Conservation (phyloP, 2,113 vertebrate species). For the Tapirus terrestris region DNA sequence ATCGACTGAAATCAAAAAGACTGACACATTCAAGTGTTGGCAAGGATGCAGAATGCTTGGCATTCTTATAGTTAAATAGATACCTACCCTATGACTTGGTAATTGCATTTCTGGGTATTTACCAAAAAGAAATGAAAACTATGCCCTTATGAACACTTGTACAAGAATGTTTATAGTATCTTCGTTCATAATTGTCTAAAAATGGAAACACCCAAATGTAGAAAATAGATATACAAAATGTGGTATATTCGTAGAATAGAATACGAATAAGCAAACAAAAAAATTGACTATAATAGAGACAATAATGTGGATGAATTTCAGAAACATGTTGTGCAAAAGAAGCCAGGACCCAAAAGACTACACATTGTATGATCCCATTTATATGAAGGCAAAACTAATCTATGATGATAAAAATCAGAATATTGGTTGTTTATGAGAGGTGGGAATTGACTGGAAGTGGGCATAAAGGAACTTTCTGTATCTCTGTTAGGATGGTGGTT, state of each 20-base stretch:
- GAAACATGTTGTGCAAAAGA: background rate
- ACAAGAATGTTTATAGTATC: background rate
- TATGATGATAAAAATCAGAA: background rate
- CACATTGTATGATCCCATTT: background rate
- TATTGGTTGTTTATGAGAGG: background rate
- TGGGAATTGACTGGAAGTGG: background rate
- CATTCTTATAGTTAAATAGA: background rate
- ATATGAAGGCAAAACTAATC: slow-evolving; percentile 9
- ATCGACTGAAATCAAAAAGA: slow-evolving; percentile 12
- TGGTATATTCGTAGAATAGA: background rate
- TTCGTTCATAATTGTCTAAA: slow-evolving; percentile 47
- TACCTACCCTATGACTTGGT: background rate
- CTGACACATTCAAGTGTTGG: background rate
- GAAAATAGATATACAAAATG: background rate
- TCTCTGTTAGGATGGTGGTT: background rate
- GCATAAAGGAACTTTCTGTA: background rate
- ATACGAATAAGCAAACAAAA: background rate
- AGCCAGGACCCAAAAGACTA: background rate
- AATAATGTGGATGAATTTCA: background rate
- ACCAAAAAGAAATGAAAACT: slow-evolving; percentile 16
- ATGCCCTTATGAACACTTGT: background rate
- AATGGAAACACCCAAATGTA: background rate
- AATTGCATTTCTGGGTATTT: slow-evolving; percentile 23
- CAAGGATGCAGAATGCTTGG: background rate
- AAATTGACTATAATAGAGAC: background rate